Percentiles rank a stretch among this genome's conserved stretches.
Evolutionary conservation across 2,113 vertebrate genomes (phyloP).

Genomic region (Xenopus borealis): DNA sequence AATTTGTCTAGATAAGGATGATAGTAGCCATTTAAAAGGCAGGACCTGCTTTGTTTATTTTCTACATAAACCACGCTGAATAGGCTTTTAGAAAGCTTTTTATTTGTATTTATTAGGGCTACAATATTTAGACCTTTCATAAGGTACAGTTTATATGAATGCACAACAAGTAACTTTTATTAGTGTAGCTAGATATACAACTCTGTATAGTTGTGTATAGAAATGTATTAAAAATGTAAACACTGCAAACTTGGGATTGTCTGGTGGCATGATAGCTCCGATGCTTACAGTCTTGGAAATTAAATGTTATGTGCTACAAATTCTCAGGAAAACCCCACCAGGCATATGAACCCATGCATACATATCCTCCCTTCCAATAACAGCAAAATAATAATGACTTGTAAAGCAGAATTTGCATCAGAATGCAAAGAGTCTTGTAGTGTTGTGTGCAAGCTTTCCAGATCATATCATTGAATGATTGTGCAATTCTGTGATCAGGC

Average conservation of each 20-base stretch:
- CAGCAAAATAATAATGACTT: too few relatives aligned
- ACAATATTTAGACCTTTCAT: slow-evolving; percentile 6
- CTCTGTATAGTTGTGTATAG: background rate
- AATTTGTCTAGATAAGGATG: too few relatives aligned
- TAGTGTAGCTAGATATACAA: background rate
- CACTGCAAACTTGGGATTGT: background rate
- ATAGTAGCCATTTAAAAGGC: too few relatives aligned
- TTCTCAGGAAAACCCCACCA: too few relatives aligned
- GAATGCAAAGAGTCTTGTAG: too few relatives aligned
- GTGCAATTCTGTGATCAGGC: too few relatives aligned
- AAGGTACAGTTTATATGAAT: background rate
- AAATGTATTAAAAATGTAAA: slow-evolving; percentile 4
- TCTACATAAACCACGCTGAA: background rate
- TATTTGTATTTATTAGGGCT: background rate
- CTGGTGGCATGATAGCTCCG: background rate
- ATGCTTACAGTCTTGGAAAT: background rate
- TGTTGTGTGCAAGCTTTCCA: too few relatives aligned
- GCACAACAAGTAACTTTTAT: background rate
- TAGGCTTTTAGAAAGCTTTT: background rate
- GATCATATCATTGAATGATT: too few relatives aligned
- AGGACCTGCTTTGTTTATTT: background rate
- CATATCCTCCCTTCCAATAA: too few relatives aligned
- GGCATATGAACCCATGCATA: too few relatives aligned
- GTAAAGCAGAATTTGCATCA: too few relatives aligned
- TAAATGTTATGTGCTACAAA: too few relatives aligned